Conservation (phyloP, 2,113 vertebrate genomes). For the Rhinogobius similis region DNA sequence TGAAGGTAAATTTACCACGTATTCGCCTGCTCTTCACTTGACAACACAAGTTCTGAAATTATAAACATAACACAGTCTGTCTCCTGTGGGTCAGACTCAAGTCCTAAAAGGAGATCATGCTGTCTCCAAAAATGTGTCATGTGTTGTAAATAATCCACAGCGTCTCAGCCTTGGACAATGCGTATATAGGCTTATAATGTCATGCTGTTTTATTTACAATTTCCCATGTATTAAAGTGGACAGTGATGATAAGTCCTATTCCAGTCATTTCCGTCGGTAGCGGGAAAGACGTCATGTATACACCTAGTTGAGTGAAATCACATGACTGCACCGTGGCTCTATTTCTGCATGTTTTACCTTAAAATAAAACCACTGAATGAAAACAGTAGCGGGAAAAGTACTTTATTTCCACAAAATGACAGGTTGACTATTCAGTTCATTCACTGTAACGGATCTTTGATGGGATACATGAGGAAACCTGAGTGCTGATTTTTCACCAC, state of each 20-base stretch:
- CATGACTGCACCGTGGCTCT: background rate
- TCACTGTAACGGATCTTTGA: constrained; percentile 4
- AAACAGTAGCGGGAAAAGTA: constrained; percentile 5
- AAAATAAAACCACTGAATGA: background rate
- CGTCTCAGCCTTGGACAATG: no score
- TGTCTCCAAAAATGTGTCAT: background rate
- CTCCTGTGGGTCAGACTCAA: no score
- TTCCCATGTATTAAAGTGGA: background rate
- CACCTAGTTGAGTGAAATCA: background rate
- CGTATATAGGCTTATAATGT: no score
- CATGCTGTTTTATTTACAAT: background rate
- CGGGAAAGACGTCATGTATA: background rate
- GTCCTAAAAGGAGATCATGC: no score
- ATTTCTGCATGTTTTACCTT: background rate
- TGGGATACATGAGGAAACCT: background rate
- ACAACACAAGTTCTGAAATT: background rate
- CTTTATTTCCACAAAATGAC: constrained; percentile 6
- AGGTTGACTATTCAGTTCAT: constrained; percentile 2
- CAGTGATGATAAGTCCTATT: background rate
- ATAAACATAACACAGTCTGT: background rate
- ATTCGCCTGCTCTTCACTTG: constrained; percentile 1
- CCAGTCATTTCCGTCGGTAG: background rate
- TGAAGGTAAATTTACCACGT: background rate
- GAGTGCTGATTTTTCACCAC: constrained; percentile 5
- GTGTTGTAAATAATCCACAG: background rate